Percentiles rank a stretch among this genome's conserved stretches.
Conservation (phyloP, 2,888 invertebrate genomes). For the Microplitis deprimator region DNA sequence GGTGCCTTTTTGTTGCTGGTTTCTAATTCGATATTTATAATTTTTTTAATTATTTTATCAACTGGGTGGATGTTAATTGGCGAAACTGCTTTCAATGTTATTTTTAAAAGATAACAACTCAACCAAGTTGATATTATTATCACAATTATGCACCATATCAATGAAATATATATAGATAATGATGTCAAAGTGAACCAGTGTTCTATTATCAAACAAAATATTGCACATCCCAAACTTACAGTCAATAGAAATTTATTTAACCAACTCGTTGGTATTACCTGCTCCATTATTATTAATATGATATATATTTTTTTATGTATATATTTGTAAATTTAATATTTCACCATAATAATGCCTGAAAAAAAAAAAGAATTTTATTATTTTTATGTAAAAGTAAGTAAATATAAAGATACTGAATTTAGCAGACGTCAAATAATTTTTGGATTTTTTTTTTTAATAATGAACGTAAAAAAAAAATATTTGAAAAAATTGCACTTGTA, state of each 20-base stretch:
- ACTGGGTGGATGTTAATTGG: slow-evolving; percentile 57
- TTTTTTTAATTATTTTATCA: slow-evolving; percentile 55
- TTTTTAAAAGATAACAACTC: slow-evolving; percentile 59
- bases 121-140: slow-evolving; percentile 63
- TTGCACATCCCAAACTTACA: slow-evolving; percentile 54
- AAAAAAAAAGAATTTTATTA: neutral
- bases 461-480: too few species aligned
- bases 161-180: slow-evolving; percentile 60
- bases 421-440: too few species aligned
- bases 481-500: too few species aligned
- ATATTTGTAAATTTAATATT: neutral
- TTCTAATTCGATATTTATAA: slow-evolving; percentile 44
- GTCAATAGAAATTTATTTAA: slow-evolving; percentile 61
- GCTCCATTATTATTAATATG: slow-evolving; percentile 48
- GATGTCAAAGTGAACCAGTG: slow-evolving; percentile 56
- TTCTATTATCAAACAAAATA: slow-evolving; percentile 58
- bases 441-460: too few species aligned
- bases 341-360: slow-evolving; percentile 7
- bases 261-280: slow-evolving; percentile 61
- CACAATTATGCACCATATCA: slow-evolving; percentile 61
- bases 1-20: slow-evolving; percentile 25
- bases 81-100: slow-evolving; percentile 59
- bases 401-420: too few species aligned
- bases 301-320: neutral
- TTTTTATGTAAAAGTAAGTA: neutral